Conservation (phyloP, 2,113 vertebrate species). For the Seriola quinqueradiata region DNA sequence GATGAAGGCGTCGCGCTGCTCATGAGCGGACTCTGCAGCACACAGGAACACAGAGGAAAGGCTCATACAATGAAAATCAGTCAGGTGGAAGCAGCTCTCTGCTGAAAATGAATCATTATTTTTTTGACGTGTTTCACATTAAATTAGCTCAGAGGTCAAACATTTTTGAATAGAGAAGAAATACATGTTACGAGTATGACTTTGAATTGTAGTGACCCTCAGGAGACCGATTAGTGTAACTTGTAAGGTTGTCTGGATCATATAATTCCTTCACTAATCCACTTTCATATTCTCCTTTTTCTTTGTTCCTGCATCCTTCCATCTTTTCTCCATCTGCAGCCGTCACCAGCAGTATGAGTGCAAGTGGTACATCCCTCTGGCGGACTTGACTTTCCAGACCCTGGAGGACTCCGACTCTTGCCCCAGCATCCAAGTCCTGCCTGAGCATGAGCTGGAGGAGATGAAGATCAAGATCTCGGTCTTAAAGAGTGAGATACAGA, state of each 20-base stretch:
- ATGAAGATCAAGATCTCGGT: conserved; percentile 98
- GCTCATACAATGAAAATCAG: conserved; percentile 35
- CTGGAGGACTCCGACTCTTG: conserved; percentile 93
- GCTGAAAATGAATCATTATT: neutral
- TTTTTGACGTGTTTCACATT: neutral
- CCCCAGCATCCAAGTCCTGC: conserved; percentile 92
- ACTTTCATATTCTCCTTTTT: neutral
- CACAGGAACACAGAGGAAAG: conserved; percentile 32
- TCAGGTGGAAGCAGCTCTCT: conserved; percentile 16
- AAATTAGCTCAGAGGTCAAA: neutral
- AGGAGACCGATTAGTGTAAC: neutral
- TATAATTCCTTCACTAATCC: neutral
- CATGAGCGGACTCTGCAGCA: conserved; percentile 30
- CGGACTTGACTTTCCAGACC: conserved; percentile 93
- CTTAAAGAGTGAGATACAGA: conserved; percentile 97
- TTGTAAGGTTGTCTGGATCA: neutral
- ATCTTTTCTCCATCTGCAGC: conserved; percentile 75
- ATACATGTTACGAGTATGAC: neutral
- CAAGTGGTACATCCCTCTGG: conserved; percentile 98
- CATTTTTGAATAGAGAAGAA: neutral
- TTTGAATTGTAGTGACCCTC: neutral
- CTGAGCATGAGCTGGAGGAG: conserved; percentile 97
- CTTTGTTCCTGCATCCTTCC: neutral
- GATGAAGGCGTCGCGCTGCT: conserved; percentile 3
- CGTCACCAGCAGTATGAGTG: conserved; percentile 98